These are phyloP conservation scores for Zaprionus taronus DNA, from an alignment of 1,140 invertebrate genomes.

Conservation along the genomic window DNA sequence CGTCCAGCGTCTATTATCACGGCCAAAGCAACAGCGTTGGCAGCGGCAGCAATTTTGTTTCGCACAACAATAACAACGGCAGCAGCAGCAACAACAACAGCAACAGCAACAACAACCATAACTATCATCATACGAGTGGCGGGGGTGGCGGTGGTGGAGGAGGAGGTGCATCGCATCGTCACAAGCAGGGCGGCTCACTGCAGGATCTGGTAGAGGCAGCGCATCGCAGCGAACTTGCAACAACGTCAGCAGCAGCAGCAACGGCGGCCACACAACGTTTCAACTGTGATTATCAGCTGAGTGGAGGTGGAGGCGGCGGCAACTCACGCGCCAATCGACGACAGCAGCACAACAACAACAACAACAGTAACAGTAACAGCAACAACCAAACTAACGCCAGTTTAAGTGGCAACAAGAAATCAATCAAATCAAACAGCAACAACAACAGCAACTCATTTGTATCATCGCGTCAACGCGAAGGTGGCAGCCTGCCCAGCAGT, in stretches of 20 bases:
- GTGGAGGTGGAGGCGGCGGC: conserved; percentile 43
- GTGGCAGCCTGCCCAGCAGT: conserved; percentile 87
- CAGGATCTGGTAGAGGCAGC: conserved; percentile 79
- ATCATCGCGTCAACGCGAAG: conserved; percentile 88
- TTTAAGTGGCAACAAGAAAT: conserved; percentile 30
- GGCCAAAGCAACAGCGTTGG: conserved; percentile 30
- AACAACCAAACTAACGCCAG: conserved; percentile 42
- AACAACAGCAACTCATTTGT: conserved; percentile 73
- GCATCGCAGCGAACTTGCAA: conserved; percentile 68
- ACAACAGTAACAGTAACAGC: no score
- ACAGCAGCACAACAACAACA: conserved; percentile 56
- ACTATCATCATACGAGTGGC: conserved; percentile 41
- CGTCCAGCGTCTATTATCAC: conserved; percentile 50
- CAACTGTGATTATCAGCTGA: conserved; percentile 77
- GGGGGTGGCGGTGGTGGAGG: conserved; percentile 5
- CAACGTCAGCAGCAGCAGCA: conserved; percentile 58
- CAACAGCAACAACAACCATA: conserved; percentile 25
- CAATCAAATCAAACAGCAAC: conserved; percentile 21
- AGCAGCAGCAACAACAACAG: conserved; percentile 19
- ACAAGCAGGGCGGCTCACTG: conserved; percentile 82
- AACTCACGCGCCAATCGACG: conserved; percentile 62
- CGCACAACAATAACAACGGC: conserved; percentile 32
- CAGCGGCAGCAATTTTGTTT: conserved; percentile 31
- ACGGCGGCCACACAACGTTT: conserved; percentile 64
- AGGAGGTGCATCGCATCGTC: conserved; percentile 52